Conservation (phyloP, 2,797 vertebrate genomes). For the Rhadinocentrus ornatus region DNA sequence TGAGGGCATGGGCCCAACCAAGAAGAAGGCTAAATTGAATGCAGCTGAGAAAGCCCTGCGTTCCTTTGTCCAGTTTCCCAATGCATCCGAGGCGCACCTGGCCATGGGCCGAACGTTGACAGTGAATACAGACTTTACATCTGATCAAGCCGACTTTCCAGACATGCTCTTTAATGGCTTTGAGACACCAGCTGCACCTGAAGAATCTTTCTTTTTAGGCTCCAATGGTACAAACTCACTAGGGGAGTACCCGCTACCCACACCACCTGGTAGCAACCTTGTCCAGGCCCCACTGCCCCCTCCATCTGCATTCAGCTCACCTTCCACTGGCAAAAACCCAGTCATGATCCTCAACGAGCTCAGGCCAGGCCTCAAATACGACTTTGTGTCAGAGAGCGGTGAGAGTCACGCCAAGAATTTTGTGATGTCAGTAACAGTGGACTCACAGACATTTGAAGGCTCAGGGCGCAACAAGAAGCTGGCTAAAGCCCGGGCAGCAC, state of each 20-base stretch:
- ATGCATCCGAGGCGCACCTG: constrained; percentile 95
- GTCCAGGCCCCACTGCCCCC: constrained; percentile 87
- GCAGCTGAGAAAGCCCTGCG: constrained; percentile 95
- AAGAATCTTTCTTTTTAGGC: constrained; percentile 89
- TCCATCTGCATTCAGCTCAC: constrained; percentile 84
- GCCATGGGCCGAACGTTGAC: constrained; percentile 96
- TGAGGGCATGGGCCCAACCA: constrained; percentile 95
- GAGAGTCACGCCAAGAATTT: constrained; percentile 99
- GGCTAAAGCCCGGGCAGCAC: constrained; percentile 95
- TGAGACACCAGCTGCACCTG: constrained; percentile 87
- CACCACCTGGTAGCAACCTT: constrained; percentile 82
- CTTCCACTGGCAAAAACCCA: constrained; percentile 93
- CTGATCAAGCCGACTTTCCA: constrained; percentile 96
- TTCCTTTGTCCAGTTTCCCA: constrained; percentile 97
- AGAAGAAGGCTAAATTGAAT: constrained; percentile 97
- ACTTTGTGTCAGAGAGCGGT: constrained; percentile 96
- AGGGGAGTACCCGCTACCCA: constrained; percentile 87
- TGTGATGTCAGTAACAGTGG: constrained; percentile 96
- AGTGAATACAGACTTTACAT: constrained; percentile 95
- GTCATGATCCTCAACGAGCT: constrained; percentile 99
- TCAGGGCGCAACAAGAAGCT: constrained; percentile 98
- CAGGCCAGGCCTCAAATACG: constrained; percentile 95
- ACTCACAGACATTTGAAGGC: constrained; percentile 93
- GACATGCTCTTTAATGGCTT: constrained; percentile 98
- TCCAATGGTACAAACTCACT: constrained; percentile 91